Evolutionary conservation across 2,888 invertebrate genomes (phyloP), one percentile per base, ranked within the genome.

Genomic region (Melinaea marsaeus): DNA sequence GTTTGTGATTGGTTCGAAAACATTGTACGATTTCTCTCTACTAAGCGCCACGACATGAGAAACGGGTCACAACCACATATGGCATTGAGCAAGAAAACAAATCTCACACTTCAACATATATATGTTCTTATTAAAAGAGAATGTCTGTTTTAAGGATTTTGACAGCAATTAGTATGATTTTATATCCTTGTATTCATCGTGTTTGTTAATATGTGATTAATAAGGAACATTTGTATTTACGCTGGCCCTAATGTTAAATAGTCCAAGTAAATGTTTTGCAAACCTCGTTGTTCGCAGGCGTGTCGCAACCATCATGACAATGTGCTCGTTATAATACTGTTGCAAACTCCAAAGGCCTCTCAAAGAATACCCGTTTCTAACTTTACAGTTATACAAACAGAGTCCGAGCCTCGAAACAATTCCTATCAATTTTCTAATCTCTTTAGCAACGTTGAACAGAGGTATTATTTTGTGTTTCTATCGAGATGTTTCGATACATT

Each of bases 1-100:
- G 9, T n/a, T 51, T 9, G 22, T 32, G 32, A 32, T 11, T 51
- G 4, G 48, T 32, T 51, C 7, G 51, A 32, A 22, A 51, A 3
- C 51, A 32, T 51, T 32, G 51, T 51, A 51, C 37, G 63, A 63
- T 63, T 58, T 60, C 51, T 55, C 60, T 61, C 56, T 51, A 58
- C 58, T 32, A 63, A 58, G 46, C 48, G 63, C 13, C 57, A n/a
- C 37, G 47, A 58, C 51, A 75, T 77, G 78, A 76, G 75, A 78
- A 81, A 75, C 78, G 70, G 76, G 71, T 76, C 79, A 77, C 69
- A 72, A 67, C 77, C 78, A 74, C 78, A 76, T 79, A 77, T 78
- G 80, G 83, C 76, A 81, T 83, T 85, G 82, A 76, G 79, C 75
- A 81, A 81, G 75, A 77, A 73, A 56, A 65, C 80, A 81, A 83